Percentiles rank a stretch among this genome's conserved stretches.
Evolutionary conservation across 1,140 invertebrate species (phyloP).

Genomic region (Diabrotica undecimpunctata): DNA sequence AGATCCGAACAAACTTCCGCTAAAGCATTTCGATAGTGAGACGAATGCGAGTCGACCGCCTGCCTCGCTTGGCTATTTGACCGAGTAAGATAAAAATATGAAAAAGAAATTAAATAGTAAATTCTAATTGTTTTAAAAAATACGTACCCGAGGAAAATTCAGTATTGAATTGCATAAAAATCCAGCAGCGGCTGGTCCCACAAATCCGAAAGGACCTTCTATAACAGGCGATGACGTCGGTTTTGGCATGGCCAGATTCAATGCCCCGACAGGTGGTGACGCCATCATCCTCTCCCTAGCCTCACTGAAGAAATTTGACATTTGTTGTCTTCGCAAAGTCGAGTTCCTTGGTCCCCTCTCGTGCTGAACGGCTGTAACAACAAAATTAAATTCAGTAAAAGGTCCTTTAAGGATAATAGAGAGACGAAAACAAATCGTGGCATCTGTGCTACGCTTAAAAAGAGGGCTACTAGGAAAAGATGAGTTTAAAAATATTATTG

Average conservation of each 20-base stretch:
- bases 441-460: not conserved
- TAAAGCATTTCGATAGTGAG: too few species aligned
- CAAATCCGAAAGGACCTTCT: conserved; percentile 1
- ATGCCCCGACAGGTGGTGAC: conserved; percentile 26
- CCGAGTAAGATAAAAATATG: too few species aligned
- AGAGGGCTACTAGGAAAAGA: too few species aligned
- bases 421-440: not conserved
- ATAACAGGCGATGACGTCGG: not conserved
- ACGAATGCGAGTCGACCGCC: too few species aligned
- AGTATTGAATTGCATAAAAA: conserved; percentile 36
- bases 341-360: conserved; percentile 95
- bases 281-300: conserved; percentile 17
- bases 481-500: too few species aligned
- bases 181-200: conserved; percentile 37
- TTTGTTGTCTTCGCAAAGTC: conserved; percentile 77
- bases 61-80: too few species aligned
- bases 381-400: conserved; percentile 8
- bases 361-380: conserved; percentile 87
- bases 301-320: conserved; percentile 55
- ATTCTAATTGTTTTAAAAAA: too few species aligned
- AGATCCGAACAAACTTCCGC: too few species aligned
- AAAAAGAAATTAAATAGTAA: too few species aligned
- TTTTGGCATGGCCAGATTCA: conserved; percentile 25
- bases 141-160: conserved; percentile 31
- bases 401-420: not conserved